Evolutionary conservation across 2,113 vertebrate genomes (phyloP), one percentile per base, ranked within the genome.

Genomic region (Artemisiospiza belli): DNA sequence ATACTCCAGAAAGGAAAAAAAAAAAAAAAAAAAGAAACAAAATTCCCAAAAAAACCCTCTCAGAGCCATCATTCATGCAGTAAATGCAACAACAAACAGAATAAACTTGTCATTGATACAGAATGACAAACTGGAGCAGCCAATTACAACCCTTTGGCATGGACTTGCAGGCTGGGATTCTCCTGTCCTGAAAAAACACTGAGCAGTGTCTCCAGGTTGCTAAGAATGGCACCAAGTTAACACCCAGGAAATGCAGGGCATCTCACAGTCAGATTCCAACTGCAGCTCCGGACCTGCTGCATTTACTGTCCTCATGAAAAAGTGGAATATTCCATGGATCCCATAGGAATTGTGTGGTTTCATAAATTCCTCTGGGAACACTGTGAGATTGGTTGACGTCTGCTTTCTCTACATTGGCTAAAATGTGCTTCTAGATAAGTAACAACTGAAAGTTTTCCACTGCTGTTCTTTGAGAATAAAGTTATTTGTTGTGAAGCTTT

Each of bases 111-210:
- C 47, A 51, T 24, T 46, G 57, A 77, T 8, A 76, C 6, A 37
- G 20, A 73, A 69, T 6, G 6, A 68, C 55, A 57, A 58, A 25
- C 12, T 74, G 64, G 64, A 77, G 28, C 20, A 39, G 28, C 7
- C 20, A 5, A 66, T 46, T 47, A 24, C 30, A 90, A 33, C 80
- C 46, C 19, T 25, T 67, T 11, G 27, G 33, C 20, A 19, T 8
- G 9, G 59, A 67, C 43, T n/a, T 58, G 51, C 10, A 49, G 51
- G 16, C 47, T 73, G 25, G n/a, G 52, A 28, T 69, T 46, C 0
- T 5, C 3, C 9, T 37, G 64, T 39, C 73, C n/a, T 73, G 69
- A 46, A 63, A 70, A 44, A 80, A 52, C 44, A 72, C 0, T 0
- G 16, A 91, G 51, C 2, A 4, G 11, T 37, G 39, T 61, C 59